Evolutionary conservation across 1,140 invertebrate species (phyloP).

Genomic region (Ruditapes philippinarum): DNA sequence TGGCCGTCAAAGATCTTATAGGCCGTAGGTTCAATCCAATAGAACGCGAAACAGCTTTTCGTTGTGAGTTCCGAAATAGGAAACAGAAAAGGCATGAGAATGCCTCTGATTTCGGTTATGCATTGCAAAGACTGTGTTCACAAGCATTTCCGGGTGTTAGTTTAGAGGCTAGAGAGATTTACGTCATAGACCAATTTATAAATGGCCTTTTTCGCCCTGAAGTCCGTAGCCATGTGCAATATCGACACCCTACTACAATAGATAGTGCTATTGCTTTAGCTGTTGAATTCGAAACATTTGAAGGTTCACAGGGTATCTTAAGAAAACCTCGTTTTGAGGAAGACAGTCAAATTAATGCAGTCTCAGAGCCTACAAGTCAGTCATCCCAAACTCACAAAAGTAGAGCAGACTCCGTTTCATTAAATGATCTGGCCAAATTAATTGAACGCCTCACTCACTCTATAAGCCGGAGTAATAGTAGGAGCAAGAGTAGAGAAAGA

Average conservation of each 20-base stretch:
- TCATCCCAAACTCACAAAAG: neutral
- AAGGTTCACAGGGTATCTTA: neutral
- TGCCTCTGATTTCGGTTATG: constrained; percentile 26
- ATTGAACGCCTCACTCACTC: neutral
- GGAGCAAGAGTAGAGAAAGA: constrained; percentile 5
- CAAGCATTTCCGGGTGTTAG: neutral
- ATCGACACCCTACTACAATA: neutral
- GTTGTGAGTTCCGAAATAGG: constrained; percentile 62
- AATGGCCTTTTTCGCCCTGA: neutral
- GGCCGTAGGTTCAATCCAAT: constrained; percentile 46
- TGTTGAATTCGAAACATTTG: neutral
- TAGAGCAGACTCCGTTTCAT: neutral
- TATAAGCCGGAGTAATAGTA: neutral
- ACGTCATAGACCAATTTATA: neutral
- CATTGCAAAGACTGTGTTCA: neutral
- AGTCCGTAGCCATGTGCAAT: constrained; percentile 10
- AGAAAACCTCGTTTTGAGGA: constrained; percentile 9
- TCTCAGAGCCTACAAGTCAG: neutral
- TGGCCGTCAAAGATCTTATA: constrained; percentile 36
- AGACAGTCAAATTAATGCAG: neutral
- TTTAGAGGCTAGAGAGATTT: too few relatives aligned
- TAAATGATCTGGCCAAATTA: neutral
- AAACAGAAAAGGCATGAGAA: constrained; percentile 35
- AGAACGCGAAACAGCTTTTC: constrained; percentile 52
- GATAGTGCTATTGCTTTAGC: neutral